Base-by-base conservation (phyloP, 2,888 invertebrate species). In the Heliothis peltigera region DNA sequence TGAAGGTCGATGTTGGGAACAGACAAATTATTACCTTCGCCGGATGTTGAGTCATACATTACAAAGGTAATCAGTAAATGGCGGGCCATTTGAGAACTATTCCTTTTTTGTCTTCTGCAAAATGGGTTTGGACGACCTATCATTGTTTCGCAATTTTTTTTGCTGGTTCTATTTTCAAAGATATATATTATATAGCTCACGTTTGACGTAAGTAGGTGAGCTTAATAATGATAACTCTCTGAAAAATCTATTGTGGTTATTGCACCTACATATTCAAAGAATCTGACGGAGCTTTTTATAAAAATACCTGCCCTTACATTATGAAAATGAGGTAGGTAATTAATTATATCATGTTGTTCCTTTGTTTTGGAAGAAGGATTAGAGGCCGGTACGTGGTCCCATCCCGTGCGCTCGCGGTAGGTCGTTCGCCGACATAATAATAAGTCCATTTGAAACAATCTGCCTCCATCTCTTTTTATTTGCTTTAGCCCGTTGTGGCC, bases 371-470 rank as follows among this genome's bases (percentile, higher is more conserved):
- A 47, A 72, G 68, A 81, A 70, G 68, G 71, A 58, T 64, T 77
- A 70, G 54, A 65, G 67, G 64, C 21, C 68, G 68, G 74, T 66
- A 60, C 71, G 81, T 59, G 66, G 53, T 58, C 70, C 39, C 17
- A 47, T 63, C 63, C 70, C 68, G 49, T 70, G 63, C 70, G 60
- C 75, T 70, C 83, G 90, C 87, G 90, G 91, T 88, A 86, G 91
- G 87, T 89, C 87, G 75, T 66, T 77, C 73, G 73, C 84, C 79
- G 83, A 83, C 87, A 84, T 87, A 82, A 85, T 90, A 89, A 89
- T 89, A 91, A 90, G 89, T 87, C 88, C 89, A 89, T 90, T 90
- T 87, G 87, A 88, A 91, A 88, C 89, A 88, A 89, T 89, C 86
- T 84, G 79, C 81, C 72, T 80, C 80, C 65, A 66, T 84, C 77